Percentiles rank a stretch among this genome's conserved stretches.
These are phyloP conservation scores for Esox niger DNA, from an alignment of 2,113 vertebrate species.

Conservation along the genomic window DNA sequence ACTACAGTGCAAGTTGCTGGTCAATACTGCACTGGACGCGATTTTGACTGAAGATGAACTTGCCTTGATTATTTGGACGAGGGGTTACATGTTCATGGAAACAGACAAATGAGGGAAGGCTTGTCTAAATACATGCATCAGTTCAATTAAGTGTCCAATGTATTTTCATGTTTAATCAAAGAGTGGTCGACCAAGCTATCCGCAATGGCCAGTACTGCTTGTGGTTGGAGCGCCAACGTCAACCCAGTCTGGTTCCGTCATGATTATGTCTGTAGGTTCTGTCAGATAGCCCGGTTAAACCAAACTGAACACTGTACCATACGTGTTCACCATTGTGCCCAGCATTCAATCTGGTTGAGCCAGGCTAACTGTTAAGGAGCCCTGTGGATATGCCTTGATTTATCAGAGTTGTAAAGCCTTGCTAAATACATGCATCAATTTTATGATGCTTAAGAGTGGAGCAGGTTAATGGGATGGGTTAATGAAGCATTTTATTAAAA, in stretches of 20 bases:
- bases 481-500: constrained; percentile 65
- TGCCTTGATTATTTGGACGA: constrained; percentile 10
- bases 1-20: constrained; percentile 2
- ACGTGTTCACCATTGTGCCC: too few species aligned
- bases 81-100: constrained; percentile 5
- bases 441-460: constrained; percentile 54
- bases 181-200: too few species aligned
- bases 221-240: neutral
- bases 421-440: constrained; percentile 38
- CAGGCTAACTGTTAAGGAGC: neutral
- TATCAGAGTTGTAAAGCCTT: constrained; percentile 6
- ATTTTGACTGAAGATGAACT: neutral
- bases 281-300: neutral
- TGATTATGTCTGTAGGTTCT: constrained; percentile 17
- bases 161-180: too few species aligned
- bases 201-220: neutral
- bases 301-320: too few species aligned
- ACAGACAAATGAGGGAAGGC: too few species aligned
- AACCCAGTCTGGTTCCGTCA: constrained; percentile 7
- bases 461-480: constrained; percentile 62
- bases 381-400: constrained; percentile 21
- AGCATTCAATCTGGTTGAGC: neutral
- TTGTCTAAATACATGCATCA: too few species aligned
- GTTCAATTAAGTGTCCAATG: too few species aligned
- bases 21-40: neutral